Percentiles rank a stretch among this genome's conserved stretches.
Conservation (phyloP, 2,888 invertebrate genomes). For the Sclerodermus sp. region DNA sequence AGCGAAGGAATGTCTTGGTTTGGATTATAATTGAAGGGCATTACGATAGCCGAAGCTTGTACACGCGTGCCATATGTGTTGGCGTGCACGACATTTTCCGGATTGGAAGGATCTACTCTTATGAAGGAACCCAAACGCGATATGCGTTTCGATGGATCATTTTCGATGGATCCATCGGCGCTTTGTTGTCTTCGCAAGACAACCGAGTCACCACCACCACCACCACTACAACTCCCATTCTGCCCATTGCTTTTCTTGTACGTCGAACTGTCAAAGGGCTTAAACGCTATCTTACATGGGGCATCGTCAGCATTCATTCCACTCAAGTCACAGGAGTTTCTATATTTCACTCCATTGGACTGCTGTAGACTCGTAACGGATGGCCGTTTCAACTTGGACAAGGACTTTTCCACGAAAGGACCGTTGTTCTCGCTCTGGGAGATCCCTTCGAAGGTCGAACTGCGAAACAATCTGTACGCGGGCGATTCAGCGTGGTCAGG, state of each 20-base stretch:
- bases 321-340: constrained; percentile 49
- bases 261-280: constrained; percentile 26
- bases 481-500: constrained; percentile 29
- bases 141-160: constrained; percentile 54
- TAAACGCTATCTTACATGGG: constrained; percentile 43
- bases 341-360: constrained; percentile 30
- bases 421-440: constrained; percentile 28
- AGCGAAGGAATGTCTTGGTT: constrained; percentile 33
- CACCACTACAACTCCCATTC: constrained; percentile 25
- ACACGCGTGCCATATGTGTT: constrained; percentile 23
- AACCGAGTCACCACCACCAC: constrained; percentile 26
- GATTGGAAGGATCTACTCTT: constrained; percentile 51
- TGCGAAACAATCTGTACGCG: constrained; percentile 59
- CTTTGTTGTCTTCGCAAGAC: constrained; percentile 36
- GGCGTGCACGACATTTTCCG: constrained; percentile 20
- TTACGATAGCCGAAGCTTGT: constrained; percentile 56
- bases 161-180: constrained; percentile 26
- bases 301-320: constrained; percentile 38
- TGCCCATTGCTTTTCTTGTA: constrained; percentile 12
- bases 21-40: constrained; percentile 60
- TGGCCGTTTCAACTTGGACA: constrained; percentile 19
- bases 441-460: constrained; percentile 68
- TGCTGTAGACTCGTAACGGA: constrained; percentile 14
- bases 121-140: constrained; percentile 62
- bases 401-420: neutral